phyloP scores from a whole-genome alignment of 1,140 invertebrate genomes.

The Ceratina japonica region DNA sequence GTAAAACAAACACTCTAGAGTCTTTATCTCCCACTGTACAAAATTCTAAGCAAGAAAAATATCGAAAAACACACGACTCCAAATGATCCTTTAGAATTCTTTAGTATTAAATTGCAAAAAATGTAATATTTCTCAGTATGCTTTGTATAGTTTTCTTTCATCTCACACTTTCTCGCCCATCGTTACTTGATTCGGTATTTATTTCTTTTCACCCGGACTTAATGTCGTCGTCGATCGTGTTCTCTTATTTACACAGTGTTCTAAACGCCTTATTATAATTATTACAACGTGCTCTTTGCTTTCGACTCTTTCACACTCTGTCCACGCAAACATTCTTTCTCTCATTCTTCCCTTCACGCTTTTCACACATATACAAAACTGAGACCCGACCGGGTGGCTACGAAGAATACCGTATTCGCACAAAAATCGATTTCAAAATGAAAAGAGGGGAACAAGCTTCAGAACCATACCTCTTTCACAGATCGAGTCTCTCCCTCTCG shows the following conservation, averaged over 20 bases:
- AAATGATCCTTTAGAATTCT: no score
- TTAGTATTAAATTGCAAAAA: constrained; percentile 43
- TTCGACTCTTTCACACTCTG: neutral
- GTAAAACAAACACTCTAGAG: neutral
- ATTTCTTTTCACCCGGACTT: neutral
- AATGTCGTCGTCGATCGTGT: constrained; percentile 15
- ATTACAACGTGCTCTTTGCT: neutral
- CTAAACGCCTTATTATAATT: neutral
- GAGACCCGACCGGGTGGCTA: neutral
- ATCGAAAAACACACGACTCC: neutral
- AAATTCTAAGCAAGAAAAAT: neutral
- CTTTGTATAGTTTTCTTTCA: constrained; percentile 1
- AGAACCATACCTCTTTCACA: neutral
- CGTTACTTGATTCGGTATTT: constrained; percentile 30
- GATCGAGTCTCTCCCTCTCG: neutral
- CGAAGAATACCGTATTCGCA: neutral
- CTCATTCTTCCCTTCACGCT: constrained; percentile 4
- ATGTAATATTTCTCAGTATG: constrained; percentile 16
- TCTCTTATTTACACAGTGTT: constrained; percentile 36
- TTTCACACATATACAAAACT: constrained; percentile 18
- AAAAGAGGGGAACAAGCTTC: neutral
- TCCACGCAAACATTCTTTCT: neutral
- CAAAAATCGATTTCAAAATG: neutral
- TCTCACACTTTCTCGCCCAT: constrained; percentile 14
- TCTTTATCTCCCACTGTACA: neutral